These are phyloP conservation scores for Ormyrus labotus DNA, from an alignment of 2,888 invertebrate species.

Conservation along the genomic window DNA sequence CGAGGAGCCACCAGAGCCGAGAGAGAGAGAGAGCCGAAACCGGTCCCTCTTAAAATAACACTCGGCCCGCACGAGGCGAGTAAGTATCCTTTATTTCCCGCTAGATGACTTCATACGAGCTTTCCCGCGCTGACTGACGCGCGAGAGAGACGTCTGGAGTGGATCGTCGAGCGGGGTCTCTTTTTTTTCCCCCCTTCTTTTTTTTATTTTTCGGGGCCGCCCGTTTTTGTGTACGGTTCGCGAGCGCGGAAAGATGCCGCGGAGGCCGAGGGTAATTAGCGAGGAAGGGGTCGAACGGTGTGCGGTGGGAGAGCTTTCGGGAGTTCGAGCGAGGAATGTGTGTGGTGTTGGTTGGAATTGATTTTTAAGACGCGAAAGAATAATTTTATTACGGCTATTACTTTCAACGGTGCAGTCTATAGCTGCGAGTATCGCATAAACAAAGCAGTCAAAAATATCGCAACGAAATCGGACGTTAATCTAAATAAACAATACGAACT, in stretches of 20 bases:
- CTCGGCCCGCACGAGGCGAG: background rate
- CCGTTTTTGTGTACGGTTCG: background rate
- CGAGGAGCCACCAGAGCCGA: constrained; percentile 20
- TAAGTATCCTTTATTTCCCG: constrained; percentile 57
- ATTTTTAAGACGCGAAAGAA: too few species aligned
- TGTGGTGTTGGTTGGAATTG: too few species aligned
- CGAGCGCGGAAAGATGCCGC: too few species aligned
- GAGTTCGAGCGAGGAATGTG: background rate
- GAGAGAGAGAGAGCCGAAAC: too few species aligned
- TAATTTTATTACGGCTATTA: too few species aligned
- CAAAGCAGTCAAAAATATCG: too few species aligned
- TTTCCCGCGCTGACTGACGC: constrained; percentile 54
- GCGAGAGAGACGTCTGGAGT: constrained; percentile 33
- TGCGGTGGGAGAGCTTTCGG: background rate
- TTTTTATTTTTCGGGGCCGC: background rate
- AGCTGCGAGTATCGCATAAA: too few species aligned
- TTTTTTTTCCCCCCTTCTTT: background rate
- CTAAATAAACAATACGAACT: too few species aligned
- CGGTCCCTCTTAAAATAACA: constrained; percentile 24
- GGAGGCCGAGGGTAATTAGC: constrained; percentile 8
- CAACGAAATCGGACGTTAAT: too few species aligned
- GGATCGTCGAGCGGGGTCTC: constrained; percentile 17
- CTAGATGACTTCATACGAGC: constrained; percentile 73
- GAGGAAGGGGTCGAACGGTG: background rate
- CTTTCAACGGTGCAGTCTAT: too few species aligned